phyloP scores from a whole-genome alignment of 2,888 invertebrate species.

The Rambutsinella grinnellia region DNA sequence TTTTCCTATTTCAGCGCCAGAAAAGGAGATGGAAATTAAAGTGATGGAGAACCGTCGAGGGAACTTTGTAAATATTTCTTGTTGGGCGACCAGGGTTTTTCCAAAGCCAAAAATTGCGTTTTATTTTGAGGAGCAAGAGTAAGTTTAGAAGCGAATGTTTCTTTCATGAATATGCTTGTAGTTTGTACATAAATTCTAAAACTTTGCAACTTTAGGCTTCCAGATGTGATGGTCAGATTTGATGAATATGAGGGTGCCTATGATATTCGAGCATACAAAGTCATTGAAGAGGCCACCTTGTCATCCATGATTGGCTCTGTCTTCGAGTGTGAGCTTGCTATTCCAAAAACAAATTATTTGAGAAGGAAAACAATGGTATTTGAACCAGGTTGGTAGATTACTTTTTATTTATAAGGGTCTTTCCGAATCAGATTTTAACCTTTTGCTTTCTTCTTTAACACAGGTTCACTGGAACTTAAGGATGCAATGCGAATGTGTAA shows the following conservation, averaged over 20 bases:
- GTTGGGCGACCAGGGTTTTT: constrained; percentile 62
- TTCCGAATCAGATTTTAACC: no score
- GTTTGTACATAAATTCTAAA: no score
- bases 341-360: constrained; percentile 67
- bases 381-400: constrained; percentile 68
- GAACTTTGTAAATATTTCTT: constrained; percentile 62
- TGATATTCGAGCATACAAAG: constrained; percentile 61
- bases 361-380: constrained; percentile 67
- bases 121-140: constrained; percentile 57
- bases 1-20: constrained; percentile 56
- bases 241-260: constrained; percentile 54
- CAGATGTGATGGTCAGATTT: constrained; percentile 30
- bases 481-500: constrained; percentile 51
- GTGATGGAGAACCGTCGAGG: constrained; percentile 51
- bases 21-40: constrained; percentile 64
- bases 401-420: no score
- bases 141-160: constrained; percentile 16
- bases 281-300: constrained; percentile 60
- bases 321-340: constrained; percentile 68
- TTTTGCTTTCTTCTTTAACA: background rate
- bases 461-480: constrained; percentile 43
- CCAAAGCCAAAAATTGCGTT: constrained; percentile 61
- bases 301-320: constrained; percentile 61
- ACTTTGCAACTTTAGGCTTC: no score
- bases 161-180: background rate